These are phyloP conservation scores for Lordiphosa mommai DNA, from an alignment of 1,140 invertebrate species.

Conservation along the genomic window DNA sequence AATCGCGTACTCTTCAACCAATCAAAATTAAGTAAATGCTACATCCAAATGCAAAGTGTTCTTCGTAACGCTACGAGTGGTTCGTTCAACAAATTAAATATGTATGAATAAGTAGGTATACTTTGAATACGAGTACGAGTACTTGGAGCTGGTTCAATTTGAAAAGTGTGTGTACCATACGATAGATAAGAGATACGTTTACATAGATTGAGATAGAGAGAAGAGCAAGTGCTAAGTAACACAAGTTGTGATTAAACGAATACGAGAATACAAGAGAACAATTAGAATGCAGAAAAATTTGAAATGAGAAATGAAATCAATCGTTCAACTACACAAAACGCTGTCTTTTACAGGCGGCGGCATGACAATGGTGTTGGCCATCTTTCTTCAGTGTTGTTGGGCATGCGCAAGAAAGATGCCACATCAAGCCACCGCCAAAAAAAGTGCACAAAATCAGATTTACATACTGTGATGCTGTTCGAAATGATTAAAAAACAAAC, in stretches of 20 bases:
- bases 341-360: conserved; percentile 2
- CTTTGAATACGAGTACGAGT: conserved; percentile 50
- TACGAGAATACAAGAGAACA: conserved; percentile 23
- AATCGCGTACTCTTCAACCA: conserved; percentile 50
- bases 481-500: conserved; percentile 9
- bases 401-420: conserved; percentile 47
- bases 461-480: conserved; percentile 20
- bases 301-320: conserved; percentile 25
- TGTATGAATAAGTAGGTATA: conserved; percentile 24
- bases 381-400: conserved; percentile 21
- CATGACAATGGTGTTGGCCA: not conserved
- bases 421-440: no score
- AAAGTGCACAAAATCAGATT: conserved; percentile 4
- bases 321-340: conserved; percentile 44
- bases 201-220: conserved; percentile 33
- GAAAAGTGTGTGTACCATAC: conserved; percentile 43
- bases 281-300: conserved; percentile 36
- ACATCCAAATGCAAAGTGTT: conserved; percentile 77
- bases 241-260: conserved; percentile 37
- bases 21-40: conserved; percentile 71
- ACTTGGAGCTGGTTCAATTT: conserved; percentile 43
- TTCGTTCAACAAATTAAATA: conserved; percentile 58
- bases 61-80: conserved; percentile 67
- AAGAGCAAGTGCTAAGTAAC: conserved; percentile 60
- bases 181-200: conserved; percentile 48